Conservation (phyloP, 1,140 invertebrate genomes). For the Pogonomyrmex barbatus region DNA sequence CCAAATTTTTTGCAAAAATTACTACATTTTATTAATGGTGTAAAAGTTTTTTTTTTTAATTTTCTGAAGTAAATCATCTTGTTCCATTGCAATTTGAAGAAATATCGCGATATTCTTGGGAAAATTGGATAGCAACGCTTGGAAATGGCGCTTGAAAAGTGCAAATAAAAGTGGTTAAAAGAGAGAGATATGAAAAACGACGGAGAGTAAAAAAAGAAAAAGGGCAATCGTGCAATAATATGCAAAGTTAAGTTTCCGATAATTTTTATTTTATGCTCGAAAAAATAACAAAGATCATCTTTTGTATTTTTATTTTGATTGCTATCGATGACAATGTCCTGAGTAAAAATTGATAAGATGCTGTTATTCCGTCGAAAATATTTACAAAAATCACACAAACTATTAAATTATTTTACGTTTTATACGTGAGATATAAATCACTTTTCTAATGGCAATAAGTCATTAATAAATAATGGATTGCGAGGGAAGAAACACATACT, state of each 20-base stretch:
- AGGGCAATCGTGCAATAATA: constrained; percentile 15
- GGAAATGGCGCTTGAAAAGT: constrained; percentile 7
- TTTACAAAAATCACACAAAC: neutral
- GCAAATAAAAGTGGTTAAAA: constrained; percentile 61
- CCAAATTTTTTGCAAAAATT: neutral
- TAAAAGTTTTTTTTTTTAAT: constrained; percentile 17
- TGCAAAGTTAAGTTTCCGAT: constrained; percentile 31
- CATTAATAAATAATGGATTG: constrained; percentile 1
- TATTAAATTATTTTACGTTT: constrained; percentile 1
- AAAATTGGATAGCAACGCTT: constrained; percentile 9
- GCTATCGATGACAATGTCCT: too few species aligned
- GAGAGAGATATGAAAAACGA: constrained; percentile 17
- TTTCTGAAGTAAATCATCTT: constrained; percentile 21
- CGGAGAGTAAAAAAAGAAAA: neutral
- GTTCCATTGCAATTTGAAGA: constrained; percentile 21
- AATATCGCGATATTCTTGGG: constrained; percentile 45
- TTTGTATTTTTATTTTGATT: constrained; percentile 17
- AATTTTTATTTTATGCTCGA: constrained; percentile 3
- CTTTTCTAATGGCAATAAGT: neutral
- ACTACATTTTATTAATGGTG: neutral
- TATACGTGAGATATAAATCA: neutral
- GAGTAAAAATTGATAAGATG: constrained; percentile 21
- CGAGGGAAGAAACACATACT: neutral
- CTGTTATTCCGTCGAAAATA: neutral
- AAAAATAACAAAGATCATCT: constrained; percentile 13